Conservation (phyloP, 2,113 vertebrate genomes). For the Physeter macrocephalus region DNA sequence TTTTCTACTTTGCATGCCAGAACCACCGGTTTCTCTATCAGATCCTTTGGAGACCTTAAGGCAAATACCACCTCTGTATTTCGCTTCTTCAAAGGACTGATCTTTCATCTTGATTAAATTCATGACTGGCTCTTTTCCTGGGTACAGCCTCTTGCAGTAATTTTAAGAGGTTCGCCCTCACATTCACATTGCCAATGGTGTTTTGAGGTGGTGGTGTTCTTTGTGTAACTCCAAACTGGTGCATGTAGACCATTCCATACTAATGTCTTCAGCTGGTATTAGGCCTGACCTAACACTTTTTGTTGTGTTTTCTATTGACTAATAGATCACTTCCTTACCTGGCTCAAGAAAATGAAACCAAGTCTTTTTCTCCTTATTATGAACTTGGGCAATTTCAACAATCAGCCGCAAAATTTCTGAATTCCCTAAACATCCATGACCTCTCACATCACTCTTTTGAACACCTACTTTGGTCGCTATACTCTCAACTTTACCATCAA, state of each 20-base stretch:
- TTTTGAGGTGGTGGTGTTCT: not conserved
- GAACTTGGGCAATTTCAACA: not conserved
- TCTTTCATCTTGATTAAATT: not conserved
- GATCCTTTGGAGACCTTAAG: not conserved
- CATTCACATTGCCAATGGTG: not conserved
- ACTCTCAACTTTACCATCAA: not conserved
- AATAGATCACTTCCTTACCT: not conserved
- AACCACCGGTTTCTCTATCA: not conserved
- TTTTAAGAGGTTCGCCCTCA: not conserved
- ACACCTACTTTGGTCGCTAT: not conserved
- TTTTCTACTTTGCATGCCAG: not conserved
- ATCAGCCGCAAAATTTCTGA: not conserved
- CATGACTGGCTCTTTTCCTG: not conserved
- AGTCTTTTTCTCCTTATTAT: not conserved
- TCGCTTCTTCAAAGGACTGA: not conserved
- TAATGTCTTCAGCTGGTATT: not conserved
- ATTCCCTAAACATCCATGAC: not conserved
- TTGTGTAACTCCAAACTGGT: not conserved
- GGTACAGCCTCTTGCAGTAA: not conserved
- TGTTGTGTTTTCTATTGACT: not conserved
- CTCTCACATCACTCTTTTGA: not conserved
- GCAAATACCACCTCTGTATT: not conserved
- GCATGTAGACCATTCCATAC: not conserved
- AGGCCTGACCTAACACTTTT: not conserved
- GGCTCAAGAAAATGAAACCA: not conserved